Evolutionary conservation across 2,797 vertebrate genomes (phyloP).

Genomic region (Onychomys leucogaster): DNA sequence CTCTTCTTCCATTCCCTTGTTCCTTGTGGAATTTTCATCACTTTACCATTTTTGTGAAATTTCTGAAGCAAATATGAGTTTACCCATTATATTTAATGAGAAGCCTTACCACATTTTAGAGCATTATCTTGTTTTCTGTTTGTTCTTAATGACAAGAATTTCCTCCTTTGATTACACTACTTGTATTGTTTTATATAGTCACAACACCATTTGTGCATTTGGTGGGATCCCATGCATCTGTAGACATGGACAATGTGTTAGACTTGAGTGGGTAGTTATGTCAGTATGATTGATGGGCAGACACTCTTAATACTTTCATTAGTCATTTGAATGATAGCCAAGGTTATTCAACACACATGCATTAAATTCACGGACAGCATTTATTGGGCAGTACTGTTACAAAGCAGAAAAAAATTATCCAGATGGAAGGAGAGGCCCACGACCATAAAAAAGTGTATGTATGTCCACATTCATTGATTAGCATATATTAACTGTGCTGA

Average conservation of each 20-base stretch:
- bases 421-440: neutral
- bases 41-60: slow-evolving; percentile 30
- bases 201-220: neutral
- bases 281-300: neutral
- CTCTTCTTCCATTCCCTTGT: neutral
- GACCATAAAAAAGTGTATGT: neutral
- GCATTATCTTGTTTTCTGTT: neutral
- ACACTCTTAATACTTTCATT: slow-evolving; percentile 40
- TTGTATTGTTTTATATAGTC: slow-evolving; percentile 17
- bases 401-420: slow-evolving; percentile 34
- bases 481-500: neutral
- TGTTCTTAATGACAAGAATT: neutral
- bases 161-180: neutral
- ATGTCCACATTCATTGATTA: neutral
- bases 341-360: neutral
- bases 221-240: neutral
- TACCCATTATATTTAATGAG: slow-evolving; percentile 15
- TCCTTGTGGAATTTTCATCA: neutral
- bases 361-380: neutral
- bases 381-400: slow-evolving; percentile 2
- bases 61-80: slow-evolving; percentile 6
- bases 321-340: slow-evolving; percentile 7
- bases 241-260: neutral
- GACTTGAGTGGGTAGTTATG: slow-evolving; percentile 12
- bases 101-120: slow-evolving; percentile 16